Evolutionary conservation across 92 coral and sea anemone genomes (phyloP).

Genomic region (Plumapathes pennacea): DNA sequence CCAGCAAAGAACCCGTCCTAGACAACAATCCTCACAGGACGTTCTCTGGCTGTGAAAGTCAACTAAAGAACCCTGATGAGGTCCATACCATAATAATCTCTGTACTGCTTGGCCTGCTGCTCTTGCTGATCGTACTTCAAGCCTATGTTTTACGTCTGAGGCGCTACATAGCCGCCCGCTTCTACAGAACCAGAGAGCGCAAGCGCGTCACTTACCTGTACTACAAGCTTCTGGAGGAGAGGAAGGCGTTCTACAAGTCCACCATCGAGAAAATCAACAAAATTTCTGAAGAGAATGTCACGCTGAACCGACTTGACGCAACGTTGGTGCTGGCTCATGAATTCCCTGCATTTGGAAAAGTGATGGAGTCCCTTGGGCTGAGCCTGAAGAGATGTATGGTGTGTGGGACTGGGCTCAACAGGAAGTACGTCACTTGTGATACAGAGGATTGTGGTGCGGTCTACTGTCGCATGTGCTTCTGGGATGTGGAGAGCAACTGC

Average conservation of each 20-base stretch:
- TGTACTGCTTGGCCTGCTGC: conserved; percentile 60
- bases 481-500: conserved; percentile 97
- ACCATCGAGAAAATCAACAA: conserved; percentile 84
- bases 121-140: conserved; percentile 78
- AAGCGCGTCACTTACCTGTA: conserved; percentile 90
- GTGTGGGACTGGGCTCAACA: conserved; percentile 75
- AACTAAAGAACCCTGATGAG: conserved; percentile 52
- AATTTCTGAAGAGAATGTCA: conserved; percentile 76
- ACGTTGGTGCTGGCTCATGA: conserved; percentile 76
- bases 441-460: conserved; percentile 82
- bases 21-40: conserved; percentile 17
- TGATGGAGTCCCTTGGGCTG: conserved; percentile 69
- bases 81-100: conserved; percentile 57
- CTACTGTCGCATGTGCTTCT: conserved; percentile 96
- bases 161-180: conserved; percentile 73
- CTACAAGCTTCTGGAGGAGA: conserved; percentile 91
- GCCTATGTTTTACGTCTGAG: conserved; percentile 77
- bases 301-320: conserved; percentile 70
- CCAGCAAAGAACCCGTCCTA: conserved; percentile 22
- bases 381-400: conserved; percentile 78
- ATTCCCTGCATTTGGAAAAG: conserved; percentile 63
- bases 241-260: conserved; percentile 72
- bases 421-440: conserved; percentile 73
- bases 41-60: no score
- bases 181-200: conserved; percentile 88